A percentile compares a stretch with the other conserved stretches of the same genome.
These are phyloP conservation scores for Phyllostomus hastatus DNA, from an alignment of 2,113 vertebrate species.

Conservation along the genomic window DNA sequence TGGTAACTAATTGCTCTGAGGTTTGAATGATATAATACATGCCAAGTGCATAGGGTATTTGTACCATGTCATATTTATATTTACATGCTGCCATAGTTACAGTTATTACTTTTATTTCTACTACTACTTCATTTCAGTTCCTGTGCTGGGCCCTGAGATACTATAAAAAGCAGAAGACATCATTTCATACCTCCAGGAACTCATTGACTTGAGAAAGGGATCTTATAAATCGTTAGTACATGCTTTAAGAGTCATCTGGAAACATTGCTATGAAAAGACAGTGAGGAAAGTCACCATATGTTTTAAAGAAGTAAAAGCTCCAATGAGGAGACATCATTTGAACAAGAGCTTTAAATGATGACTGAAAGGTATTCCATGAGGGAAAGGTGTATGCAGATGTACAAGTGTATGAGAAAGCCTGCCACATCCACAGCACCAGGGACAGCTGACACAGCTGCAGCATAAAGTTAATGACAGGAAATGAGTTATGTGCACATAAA, in stretches of 20 bases:
- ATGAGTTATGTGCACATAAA: not conserved
- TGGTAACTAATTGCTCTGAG: not conserved
- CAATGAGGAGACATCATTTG: not conserved
- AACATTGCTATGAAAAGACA: not conserved
- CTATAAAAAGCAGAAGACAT: not conserved
- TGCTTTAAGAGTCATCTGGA: not conserved
- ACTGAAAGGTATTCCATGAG: not conserved
- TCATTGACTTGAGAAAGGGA: not conserved
- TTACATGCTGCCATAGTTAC: not conserved
- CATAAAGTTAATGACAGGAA: not conserved
- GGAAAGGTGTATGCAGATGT: not conserved
- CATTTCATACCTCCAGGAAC: not conserved
- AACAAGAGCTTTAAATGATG: not conserved
- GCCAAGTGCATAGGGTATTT: not conserved
- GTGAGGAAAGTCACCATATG: not conserved
- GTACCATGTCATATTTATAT: not conserved
- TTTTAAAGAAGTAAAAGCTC: not conserved
- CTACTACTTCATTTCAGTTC: not conserved
- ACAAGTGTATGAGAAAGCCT: not conserved
- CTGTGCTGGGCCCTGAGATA: not conserved
- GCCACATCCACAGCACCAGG: not conserved
- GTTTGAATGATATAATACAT: not conserved
- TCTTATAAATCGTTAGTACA: not conserved
- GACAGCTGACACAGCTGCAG: not conserved
- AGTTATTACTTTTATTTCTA: not conserved